Base-by-base conservation (phyloP, 2,797 vertebrate species). In the Platyrinchus mystaceus region DNA sequence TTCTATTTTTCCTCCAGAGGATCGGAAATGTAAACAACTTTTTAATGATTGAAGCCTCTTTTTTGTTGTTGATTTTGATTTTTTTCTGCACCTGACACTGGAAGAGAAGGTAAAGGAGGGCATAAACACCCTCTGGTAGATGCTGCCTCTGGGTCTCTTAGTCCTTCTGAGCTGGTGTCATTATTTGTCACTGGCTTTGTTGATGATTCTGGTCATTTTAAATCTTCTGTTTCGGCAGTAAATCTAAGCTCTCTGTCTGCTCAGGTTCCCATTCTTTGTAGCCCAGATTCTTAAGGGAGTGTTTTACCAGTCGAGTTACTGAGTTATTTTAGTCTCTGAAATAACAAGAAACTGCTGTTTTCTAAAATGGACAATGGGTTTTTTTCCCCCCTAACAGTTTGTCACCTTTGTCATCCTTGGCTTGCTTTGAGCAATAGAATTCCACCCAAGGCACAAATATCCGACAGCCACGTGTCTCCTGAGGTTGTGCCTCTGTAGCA, bases 341-440 rank as follows among this genome's bases (percentile, higher is more conserved):
- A 63, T 81, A 74, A 86, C 13, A 47, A 84, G 63, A 74, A 84
- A 81, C 43, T 52, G 39, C 67, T 52, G 20, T 55, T 94, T 90
- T 90, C 91, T 76, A 41, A 75, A 82, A 81, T 20, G 53, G 37
- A 62, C 58, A 59, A 5, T 5, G 7, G 2, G 4, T 16, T 47
- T 28, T 24, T 36, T 84, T 46, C 26, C 12, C 0, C 0, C 39
- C 28, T 79, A 78, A 90, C 19, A 9, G 0, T 76, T 90, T 90
- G 52, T 94, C 34, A 80, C 80, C 47, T 93, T 82, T 96, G 75
- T 64, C 58, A 71, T 85, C 52, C 34, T 74, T 84, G 81, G 63
- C 90, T 90, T 82, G 37, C 49, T 69, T 52, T 74, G 78, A 56
- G 46, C 1, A 8, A 9, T 19, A 32, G 47, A 73, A 59, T 92